Evolutionary conservation across 2,888 invertebrate genomes (phyloP).

Genomic region (Geotrupes spiniger): DNA sequence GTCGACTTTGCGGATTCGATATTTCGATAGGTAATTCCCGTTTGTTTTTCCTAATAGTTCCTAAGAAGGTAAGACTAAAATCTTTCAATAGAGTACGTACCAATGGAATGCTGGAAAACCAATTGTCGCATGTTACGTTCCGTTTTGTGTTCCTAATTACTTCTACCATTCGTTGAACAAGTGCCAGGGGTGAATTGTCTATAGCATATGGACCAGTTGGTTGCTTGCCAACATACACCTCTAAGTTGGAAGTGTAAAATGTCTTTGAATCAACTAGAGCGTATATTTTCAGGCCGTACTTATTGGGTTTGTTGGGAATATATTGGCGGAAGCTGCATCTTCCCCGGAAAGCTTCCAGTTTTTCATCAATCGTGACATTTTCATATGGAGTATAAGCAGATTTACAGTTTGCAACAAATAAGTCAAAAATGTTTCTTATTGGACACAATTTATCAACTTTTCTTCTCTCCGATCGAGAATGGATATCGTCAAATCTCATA

Average conservation of each 20-base stretch:
- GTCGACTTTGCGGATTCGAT: background rate
- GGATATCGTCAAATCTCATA: slow-evolving; percentile 9
- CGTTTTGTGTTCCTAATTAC: slow-evolving; percentile 5
- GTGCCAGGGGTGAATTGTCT: slow-evolving; percentile 1
- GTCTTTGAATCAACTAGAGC: slow-evolving; percentile 7
- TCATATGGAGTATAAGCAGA: slow-evolving; percentile 24
- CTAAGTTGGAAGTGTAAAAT: slow-evolving; percentile 10
- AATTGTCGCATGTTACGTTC: slow-evolving; percentile 17
- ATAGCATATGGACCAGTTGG: slow-evolving; percentile 9
- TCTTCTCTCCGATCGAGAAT: slow-evolving; percentile 3
- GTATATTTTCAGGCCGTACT: slow-evolving; percentile 33
- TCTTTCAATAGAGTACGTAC: slow-evolving; percentile 5
- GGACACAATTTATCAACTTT: slow-evolving; percentile 8
- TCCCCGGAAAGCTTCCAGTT: slow-evolving; percentile 28
- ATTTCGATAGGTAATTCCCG: slow-evolving; percentile 12
- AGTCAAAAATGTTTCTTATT: slow-evolving; percentile 25
- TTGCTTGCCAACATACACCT: slow-evolving; percentile 17
- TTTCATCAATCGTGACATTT: slow-evolving; percentile 32
- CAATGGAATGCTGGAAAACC: slow-evolving; percentile 9
- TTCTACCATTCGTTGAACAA: slow-evolving; percentile 6
- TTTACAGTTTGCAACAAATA: slow-evolving; percentile 29
- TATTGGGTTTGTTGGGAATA: slow-evolving; percentile 31
- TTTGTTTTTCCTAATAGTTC: slow-evolving; percentile 17
- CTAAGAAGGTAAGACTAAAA: slow-evolving; percentile 8
- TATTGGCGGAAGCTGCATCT: slow-evolving; percentile 22